Conservation (phyloP, 2,888 invertebrate species). For the Esperia sulphurella region DNA sequence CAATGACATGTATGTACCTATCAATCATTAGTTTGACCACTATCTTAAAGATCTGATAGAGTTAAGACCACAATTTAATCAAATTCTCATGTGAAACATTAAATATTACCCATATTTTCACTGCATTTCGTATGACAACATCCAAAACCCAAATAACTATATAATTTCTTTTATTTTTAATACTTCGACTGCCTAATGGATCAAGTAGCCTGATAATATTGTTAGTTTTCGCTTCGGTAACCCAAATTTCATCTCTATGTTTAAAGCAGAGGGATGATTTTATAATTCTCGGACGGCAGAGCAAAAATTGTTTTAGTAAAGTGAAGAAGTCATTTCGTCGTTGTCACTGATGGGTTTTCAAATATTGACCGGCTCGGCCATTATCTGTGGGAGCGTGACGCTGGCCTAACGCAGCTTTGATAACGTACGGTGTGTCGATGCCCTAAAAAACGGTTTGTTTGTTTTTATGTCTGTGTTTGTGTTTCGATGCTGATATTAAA, state of each 20-base stretch:
- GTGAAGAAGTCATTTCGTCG: constrained; percentile 67
- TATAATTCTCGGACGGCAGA: constrained; percentile 12
- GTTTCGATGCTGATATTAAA: constrained; percentile 42
- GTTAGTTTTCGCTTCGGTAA: constrained; percentile 8
- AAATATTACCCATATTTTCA: no score
- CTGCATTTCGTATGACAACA: constrained; percentile 40
- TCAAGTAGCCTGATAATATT: constrained; percentile 40
- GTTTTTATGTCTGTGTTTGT: constrained; percentile 59
- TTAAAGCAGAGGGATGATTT: constrained; percentile 18
- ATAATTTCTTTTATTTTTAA: constrained; percentile 51
- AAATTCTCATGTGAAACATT: no score
- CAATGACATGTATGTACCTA: no score
- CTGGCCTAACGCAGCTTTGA: constrained; percentile 48
- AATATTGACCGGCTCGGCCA: constrained; percentile 70
- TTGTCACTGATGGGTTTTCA: constrained; percentile 71
- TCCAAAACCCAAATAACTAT: constrained; percentile 15
- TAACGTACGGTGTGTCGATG: constrained; percentile 53
- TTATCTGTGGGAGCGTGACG: constrained; percentile 64
- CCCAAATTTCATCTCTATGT: constrained; percentile 25
- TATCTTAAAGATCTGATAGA: no score
- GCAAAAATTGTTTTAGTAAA: constrained; percentile 47
- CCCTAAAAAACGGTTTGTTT: constrained; percentile 55
- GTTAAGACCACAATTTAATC: no score
- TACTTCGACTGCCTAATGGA: constrained; percentile 55
- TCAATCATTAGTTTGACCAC: no score